phyloP scores from a whole-genome alignment of 2,888 invertebrate genomes.

The Euzetes globulus region DNA sequence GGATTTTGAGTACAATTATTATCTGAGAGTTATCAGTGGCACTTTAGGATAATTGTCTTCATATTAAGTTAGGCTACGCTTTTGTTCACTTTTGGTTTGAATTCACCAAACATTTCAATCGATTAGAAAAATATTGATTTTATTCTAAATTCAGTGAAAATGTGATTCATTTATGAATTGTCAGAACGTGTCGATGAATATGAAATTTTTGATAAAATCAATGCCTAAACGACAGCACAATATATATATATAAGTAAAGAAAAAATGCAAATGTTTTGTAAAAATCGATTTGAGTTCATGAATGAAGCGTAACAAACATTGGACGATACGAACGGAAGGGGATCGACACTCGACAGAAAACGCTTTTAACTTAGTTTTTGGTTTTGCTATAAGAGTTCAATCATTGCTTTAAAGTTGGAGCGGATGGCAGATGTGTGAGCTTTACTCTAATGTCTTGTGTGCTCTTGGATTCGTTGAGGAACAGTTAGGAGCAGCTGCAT shows the following conservation, averaged over 20 bases:
- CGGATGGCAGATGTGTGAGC: constrained; percentile 30
- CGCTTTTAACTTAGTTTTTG: constrained; percentile 27
- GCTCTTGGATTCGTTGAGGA: constrained; percentile 26
- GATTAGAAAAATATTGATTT: constrained; percentile 19
- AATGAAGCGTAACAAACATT: constrained; percentile 23
- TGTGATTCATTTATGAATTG: constrained; percentile 20
- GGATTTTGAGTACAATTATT: too few species aligned
- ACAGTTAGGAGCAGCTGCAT: constrained; percentile 28
- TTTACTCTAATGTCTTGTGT: constrained; percentile 28
- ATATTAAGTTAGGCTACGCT: too few species aligned
- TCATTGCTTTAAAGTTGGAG: not conserved
- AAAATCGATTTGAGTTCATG: constrained; percentile 21
- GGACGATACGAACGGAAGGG: constrained; percentile 21
- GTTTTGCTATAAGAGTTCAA: constrained; percentile 18
- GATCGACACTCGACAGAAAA: not conserved
- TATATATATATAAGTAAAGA: not conserved
- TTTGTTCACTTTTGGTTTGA: too few species aligned
- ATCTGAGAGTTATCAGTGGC: too few species aligned
- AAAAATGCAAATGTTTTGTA: constrained; percentile 25
- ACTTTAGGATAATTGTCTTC: too few species aligned
- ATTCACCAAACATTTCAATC: too few species aligned
- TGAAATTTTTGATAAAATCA: constrained; percentile 15
- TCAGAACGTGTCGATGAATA: constrained; percentile 5
- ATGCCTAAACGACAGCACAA: not conserved
- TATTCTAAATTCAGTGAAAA: not conserved